Evolutionary conservation across 2,888 invertebrate species (phyloP).

Genomic region (Herminia tarsipennalis): DNA sequence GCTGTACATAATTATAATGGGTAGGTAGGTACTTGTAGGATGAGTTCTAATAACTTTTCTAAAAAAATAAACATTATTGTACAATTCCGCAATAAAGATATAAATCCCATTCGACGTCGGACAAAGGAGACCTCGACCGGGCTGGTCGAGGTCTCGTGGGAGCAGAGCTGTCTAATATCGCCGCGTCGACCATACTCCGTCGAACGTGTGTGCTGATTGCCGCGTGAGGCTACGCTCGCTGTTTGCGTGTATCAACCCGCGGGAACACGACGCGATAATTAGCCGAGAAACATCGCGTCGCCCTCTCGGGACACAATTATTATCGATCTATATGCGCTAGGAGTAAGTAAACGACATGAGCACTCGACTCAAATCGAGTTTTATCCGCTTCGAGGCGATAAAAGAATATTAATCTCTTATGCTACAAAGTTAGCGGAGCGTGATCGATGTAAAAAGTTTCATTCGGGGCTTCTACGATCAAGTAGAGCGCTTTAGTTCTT

Average conservation of each 20-base stretch:
- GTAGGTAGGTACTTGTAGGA: no score
- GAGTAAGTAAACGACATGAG: not conserved
- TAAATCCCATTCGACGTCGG: no score
- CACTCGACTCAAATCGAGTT: not conserved
- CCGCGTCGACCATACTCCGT: no score
- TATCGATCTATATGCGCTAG: not conserved
- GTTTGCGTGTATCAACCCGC: not conserved
- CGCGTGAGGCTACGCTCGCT: not conserved
- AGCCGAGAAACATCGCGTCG: slow-evolving; percentile 14
- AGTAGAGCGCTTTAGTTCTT: no score
- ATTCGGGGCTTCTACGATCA: not conserved
- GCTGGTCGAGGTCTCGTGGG: no score
- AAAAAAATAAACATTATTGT: no score
- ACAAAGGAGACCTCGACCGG: no score
- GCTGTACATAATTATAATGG: no score
- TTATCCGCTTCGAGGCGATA: not conserved
- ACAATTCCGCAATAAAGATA: no score
- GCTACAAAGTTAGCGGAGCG: not conserved
- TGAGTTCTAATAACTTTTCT: no score
- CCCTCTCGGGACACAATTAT: slow-evolving; percentile 12
- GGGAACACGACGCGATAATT: slow-evolving; percentile 28
- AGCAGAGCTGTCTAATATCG: no score
- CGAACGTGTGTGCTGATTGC: not conserved
- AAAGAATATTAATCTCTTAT: slow-evolving; percentile 8
- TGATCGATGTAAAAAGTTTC: slow-evolving; percentile 10